These are phyloP conservation scores for Lithophane socia DNA, from an alignment of 2,888 invertebrate genomes.

Conservation along the genomic window DNA sequence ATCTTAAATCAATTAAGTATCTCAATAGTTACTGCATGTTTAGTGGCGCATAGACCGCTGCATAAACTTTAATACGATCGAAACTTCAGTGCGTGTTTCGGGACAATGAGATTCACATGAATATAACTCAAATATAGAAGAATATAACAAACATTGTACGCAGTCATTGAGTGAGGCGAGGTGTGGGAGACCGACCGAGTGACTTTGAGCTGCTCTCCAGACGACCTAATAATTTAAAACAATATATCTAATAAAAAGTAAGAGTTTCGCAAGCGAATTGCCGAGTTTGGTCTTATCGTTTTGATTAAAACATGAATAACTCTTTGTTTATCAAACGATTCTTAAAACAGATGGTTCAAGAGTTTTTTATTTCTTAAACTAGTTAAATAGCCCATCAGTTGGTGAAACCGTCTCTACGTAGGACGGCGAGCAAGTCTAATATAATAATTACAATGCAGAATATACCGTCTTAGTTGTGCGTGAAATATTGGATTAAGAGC, in stretches of 20 bases:
- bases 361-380: not conserved
- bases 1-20: slow-evolving; percentile 21
- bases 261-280: slow-evolving; percentile 56
- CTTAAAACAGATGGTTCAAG: not conserved
- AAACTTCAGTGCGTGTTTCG: slow-evolving; percentile 21
- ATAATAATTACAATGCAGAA: slow-evolving; percentile 8
- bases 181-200: slow-evolving; percentile 79
- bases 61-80: slow-evolving; percentile 20
- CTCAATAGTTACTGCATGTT: not conserved
- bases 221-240: slow-evolving; percentile 82
- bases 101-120: slow-evolving; percentile 54
- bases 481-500: slow-evolving; percentile 49
- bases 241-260: slow-evolving; percentile 70
- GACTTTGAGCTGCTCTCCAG: slow-evolving; percentile 87
- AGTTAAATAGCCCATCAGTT: slow-evolving; percentile 12
- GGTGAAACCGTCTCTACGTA: slow-evolving; percentile 8
- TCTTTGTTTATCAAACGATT: slow-evolving; percentile 34
- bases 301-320: slow-evolving; percentile 40
- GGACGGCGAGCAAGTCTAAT: slow-evolving; percentile 12
- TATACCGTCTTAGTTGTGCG: slow-evolving; percentile 27
- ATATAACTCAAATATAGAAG: slow-evolving; percentile 57
- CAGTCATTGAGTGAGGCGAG: slow-evolving; percentile 73
- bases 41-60: slow-evolving; percentile 6
- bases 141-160: slow-evolving; percentile 59
- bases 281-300: slow-evolving; percentile 46